Conservation (phyloP, 1,140 invertebrate genomes). For the Drosophila insularis region DNA sequence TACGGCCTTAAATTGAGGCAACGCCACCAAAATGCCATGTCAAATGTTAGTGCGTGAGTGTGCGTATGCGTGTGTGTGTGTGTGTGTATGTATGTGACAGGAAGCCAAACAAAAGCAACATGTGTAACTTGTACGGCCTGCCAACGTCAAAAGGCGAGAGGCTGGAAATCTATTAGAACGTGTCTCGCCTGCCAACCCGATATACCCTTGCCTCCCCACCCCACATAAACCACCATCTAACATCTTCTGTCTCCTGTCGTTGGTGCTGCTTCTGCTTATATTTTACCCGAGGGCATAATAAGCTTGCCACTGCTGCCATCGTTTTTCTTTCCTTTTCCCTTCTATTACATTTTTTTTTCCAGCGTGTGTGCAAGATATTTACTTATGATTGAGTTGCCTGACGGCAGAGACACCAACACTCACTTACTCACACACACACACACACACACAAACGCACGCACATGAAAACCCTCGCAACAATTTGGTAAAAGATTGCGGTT, state of each 20-base stretch:
- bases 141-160: constrained; percentile 66
- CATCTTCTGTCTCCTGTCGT: constrained; percentile 9
- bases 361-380: constrained; percentile 67
- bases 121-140: constrained; percentile 76
- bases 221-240: neutral
- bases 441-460: constrained; percentile 1
- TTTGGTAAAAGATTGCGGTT: constrained; percentile 79
- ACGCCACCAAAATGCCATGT: constrained; percentile 63
- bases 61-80: neutral
- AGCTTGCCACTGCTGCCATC: constrained; percentile 49
- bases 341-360: constrained; percentile 42
- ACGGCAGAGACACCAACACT: constrained; percentile 29
- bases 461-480: constrained; percentile 55
- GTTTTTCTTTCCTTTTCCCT: constrained; percentile 22
- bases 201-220: constrained; percentile 9
- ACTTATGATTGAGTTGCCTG: constrained; percentile 79
- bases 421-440: neutral
- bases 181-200: constrained; percentile 72
- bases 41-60: constrained; percentile 44
- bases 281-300: constrained; percentile 79
- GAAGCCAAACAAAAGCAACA: constrained; percentile 79
- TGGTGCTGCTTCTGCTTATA: constrained; percentile 52
- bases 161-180: constrained; percentile 79
- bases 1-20: constrained; percentile 60
- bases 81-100: constrained; percentile 56